Percentiles rank a stretch among this genome's conserved stretches.
These are phyloP conservation scores for Lycia hirtaria DNA, from an alignment of 2,888 invertebrate genomes.

Conservation along the genomic window DNA sequence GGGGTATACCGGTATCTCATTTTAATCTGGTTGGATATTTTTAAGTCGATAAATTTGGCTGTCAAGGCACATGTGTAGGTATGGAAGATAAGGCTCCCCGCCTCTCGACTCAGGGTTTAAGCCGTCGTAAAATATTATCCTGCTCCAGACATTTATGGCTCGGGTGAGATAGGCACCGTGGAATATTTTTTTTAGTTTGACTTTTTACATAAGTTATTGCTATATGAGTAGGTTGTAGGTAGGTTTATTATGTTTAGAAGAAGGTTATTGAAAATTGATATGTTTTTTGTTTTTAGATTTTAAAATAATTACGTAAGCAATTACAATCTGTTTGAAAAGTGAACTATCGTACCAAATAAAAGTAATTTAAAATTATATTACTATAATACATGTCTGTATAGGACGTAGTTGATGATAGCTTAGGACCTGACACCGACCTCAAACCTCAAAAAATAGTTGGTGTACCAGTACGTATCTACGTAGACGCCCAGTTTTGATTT, in stretches of 20 bases:
- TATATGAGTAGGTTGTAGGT: neutral
- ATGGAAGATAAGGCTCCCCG: conserved; percentile 74
- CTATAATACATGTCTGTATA: too few species aligned
- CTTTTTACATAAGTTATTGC: conserved; percentile 21
- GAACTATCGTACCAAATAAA: too few species aligned
- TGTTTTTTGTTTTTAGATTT: neutral
- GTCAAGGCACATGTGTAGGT: conserved; percentile 78
- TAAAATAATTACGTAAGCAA: neutral
- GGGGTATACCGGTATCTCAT: conserved; percentile 67
- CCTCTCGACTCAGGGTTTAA: conserved; percentile 64
- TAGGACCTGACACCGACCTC: too few species aligned
- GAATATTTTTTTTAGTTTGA: conserved; percentile 65
- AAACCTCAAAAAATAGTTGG: too few species aligned
- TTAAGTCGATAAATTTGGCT: conserved; percentile 83
- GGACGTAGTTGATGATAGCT: too few species aligned
- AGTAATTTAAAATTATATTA: too few species aligned
- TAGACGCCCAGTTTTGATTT: too few species aligned
- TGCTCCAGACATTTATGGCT: conserved; percentile 79
- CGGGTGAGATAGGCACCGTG: conserved; percentile 75
- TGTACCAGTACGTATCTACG: too few species aligned
- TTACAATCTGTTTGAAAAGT: too few species aligned
- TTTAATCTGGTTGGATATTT: conserved; percentile 81
- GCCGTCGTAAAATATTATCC: conserved; percentile 83
- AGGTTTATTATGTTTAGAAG: neutral
- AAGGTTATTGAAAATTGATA: neutral